These are phyloP conservation scores for Lycaon pictus DNA, from an alignment of 2,113 vertebrate species.

Conservation along the genomic window DNA sequence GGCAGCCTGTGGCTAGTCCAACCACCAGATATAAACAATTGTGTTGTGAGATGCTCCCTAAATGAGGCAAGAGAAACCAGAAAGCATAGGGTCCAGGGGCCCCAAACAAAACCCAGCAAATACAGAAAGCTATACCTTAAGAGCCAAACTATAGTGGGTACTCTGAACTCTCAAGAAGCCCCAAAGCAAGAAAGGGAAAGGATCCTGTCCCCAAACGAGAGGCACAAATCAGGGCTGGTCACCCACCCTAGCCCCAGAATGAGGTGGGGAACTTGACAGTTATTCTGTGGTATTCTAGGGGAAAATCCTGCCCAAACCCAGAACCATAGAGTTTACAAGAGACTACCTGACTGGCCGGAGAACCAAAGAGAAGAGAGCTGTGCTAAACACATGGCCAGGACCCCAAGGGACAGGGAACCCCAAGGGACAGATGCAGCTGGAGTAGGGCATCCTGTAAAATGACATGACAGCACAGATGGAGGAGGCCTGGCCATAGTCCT, in stretches of 20 bases:
- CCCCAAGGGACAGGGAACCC: not conserved
- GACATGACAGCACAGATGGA: not conserved
- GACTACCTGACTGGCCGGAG: slow-evolving; percentile 14
- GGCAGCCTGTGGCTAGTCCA: not conserved
- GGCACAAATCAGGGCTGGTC: slow-evolving; percentile 26
- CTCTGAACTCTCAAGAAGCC: slow-evolving; percentile 15
- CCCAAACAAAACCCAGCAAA: slow-evolving; percentile 34
- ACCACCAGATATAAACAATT: slow-evolving; percentile 43
- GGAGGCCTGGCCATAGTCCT: not conserved
- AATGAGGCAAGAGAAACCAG: slow-evolving; percentile 59
- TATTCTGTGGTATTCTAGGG: not conserved
- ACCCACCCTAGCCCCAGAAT: not conserved
- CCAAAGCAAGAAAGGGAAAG: slow-evolving; percentile 27
- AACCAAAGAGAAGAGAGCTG: not conserved
- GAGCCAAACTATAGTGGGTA: slow-evolving; percentile 35
- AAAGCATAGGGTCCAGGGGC: slow-evolving; percentile 55
- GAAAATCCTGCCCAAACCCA: slow-evolving; percentile 33
- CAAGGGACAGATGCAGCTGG: not conserved
- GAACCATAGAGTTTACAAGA: not conserved
- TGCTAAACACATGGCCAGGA: not conserved
- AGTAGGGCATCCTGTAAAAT: not conserved
- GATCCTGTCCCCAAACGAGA: not conserved
- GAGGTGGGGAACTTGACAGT: slow-evolving; percentile 31
- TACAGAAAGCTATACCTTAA: slow-evolving; percentile 36
- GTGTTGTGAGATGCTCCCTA: not conserved